A percentile compares a stretch with the other conserved stretches of the same genome.
Conservation (phyloP, 2,113 vertebrate genomes). For the Alouatta palliata region DNA sequence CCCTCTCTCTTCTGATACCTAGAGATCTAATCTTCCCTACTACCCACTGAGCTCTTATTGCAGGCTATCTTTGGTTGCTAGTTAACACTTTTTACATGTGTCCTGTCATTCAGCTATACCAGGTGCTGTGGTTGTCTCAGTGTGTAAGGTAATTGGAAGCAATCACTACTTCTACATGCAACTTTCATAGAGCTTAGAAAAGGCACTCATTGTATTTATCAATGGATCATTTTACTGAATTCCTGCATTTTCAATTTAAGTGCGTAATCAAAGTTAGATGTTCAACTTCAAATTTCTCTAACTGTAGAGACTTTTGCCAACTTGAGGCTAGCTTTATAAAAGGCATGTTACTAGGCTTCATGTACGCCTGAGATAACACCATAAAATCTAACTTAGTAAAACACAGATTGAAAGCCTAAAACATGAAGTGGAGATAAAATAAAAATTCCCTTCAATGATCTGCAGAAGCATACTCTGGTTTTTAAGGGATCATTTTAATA, state of each 20-base stretch:
- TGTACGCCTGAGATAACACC: constrained; percentile 29
- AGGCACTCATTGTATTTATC: constrained; percentile 44
- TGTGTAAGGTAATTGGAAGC: background rate
- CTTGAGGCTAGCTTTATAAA: constrained; percentile 29
- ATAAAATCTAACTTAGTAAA: constrained; percentile 37
- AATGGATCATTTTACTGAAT: constrained; percentile 42
- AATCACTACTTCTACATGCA: background rate
- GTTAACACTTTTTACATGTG: background rate
- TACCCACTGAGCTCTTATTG: background rate
- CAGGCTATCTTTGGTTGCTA: background rate
- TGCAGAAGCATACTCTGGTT: background rate
- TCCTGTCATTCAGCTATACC: background rate
- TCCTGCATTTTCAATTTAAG: constrained; percentile 39
- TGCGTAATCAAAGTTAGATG: constrained; percentile 49
- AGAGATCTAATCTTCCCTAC: background rate
- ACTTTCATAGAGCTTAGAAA: constrained; percentile 11
- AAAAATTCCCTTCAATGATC: constrained; percentile 34
- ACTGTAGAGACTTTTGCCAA: constrained; percentile 21
- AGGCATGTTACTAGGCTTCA: constrained; percentile 37
- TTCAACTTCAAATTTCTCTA: constrained; percentile 58
- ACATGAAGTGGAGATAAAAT: constrained; percentile 17
- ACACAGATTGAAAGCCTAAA: constrained; percentile 40
- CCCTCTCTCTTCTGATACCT: background rate
- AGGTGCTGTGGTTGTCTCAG: background rate
- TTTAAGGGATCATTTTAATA: constrained; percentile 63